A percentile compares a stretch with the other conserved stretches of the same genome.
Conservation (phyloP, 2,888 invertebrate species). For the Philereme transversata region DNA sequence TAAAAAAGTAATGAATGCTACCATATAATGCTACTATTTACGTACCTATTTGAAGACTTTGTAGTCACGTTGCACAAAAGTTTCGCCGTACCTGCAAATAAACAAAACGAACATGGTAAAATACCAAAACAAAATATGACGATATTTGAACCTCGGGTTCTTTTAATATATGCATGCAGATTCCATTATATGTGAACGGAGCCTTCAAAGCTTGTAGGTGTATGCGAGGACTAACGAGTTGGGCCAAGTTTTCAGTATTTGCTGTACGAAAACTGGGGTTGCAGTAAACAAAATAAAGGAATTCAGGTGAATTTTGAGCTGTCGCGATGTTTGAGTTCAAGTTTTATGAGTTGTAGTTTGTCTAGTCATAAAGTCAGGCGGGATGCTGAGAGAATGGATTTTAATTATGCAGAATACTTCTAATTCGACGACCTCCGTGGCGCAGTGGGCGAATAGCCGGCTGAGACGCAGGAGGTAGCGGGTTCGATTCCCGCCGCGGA, state of each 20-base stretch:
- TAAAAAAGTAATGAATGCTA: neutral
- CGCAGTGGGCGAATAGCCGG: no score
- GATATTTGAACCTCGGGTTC: conserved; percentile 18
- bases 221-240: conserved; percentile 48
- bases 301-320: conserved; percentile 25
- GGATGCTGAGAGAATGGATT: no score
- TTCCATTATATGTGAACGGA: conserved; percentile 16
- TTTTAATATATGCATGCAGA: conserved; percentile 25
- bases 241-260: conserved; percentile 43
- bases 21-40: neutral
- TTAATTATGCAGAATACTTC: no score
- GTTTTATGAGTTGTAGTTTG: conserved; percentile 27
- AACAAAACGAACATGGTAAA: conserved; percentile 19
- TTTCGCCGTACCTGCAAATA: conserved; percentile 33
- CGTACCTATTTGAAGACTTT: neutral
- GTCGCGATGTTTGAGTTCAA: conserved; percentile 25
- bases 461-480: no score
- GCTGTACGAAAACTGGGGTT: conserved; percentile 23
- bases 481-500: no score
- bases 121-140: conserved; percentile 13
- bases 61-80: conserved; percentile 1
- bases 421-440: no score
- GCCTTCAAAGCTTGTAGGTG: conserved; percentile 30
- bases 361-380: neutral
- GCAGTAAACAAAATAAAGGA: conserved; percentile 30